Evolutionary conservation across 2,113 vertebrate species (phyloP).

Genomic region (Erythrocercus mccallii): DNA sequence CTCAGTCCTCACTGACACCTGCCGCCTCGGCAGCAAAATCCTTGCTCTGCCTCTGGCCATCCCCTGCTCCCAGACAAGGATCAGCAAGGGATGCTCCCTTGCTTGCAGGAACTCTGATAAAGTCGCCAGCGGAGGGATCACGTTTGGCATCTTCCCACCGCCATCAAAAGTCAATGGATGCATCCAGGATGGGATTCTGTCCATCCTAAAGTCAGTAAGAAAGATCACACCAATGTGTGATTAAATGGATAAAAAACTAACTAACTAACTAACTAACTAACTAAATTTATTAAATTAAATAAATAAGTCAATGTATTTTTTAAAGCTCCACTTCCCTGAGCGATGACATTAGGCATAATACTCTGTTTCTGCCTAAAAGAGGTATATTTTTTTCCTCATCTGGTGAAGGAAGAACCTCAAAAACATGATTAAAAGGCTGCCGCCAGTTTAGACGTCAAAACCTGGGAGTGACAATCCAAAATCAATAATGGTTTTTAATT

Average conservation of each 20-base stretch:
- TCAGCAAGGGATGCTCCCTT: background rate
- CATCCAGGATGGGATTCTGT: background rate
- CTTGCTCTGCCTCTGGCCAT: background rate
- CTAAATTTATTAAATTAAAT: background rate
- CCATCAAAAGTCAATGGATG: background rate
- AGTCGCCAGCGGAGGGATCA: background rate
- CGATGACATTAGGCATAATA: background rate
- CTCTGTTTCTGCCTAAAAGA: background rate
- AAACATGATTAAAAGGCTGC: background rate
- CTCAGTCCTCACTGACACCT: background rate
- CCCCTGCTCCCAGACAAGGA: background rate
- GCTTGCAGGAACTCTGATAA: background rate
- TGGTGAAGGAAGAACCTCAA: background rate
- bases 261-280: too few species aligned
- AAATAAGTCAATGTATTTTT: background rate
- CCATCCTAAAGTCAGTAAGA: background rate
- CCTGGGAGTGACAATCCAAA: background rate
- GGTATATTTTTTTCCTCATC: background rate
- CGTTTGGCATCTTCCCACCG: background rate
- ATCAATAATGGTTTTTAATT: background rate
- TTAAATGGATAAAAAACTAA: too few species aligned
- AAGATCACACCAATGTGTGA: background rate
- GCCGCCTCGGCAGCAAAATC: background rate
- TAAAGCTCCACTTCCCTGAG: background rate
- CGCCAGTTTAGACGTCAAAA: background rate